Evolutionary conservation across 1,140 invertebrate species (phyloP).

Genomic region (Tetramorium parvispinum): DNA sequence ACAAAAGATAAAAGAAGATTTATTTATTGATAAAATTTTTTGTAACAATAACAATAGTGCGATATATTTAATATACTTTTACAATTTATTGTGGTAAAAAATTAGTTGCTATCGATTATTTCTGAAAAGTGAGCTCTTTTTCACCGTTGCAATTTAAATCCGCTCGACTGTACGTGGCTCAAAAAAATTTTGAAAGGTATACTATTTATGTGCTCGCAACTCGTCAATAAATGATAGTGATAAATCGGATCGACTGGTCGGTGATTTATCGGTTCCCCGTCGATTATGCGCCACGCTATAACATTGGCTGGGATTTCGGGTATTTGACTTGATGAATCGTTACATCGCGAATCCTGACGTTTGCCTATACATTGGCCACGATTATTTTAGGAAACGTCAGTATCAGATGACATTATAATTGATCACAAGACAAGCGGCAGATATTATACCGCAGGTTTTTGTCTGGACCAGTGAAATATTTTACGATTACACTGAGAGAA

Average conservation of each 20-base stretch:
- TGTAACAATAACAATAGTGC: neutral
- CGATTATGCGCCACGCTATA: slow-evolving; percentile 38
- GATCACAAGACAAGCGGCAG: neutral
- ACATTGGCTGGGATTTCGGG: slow-evolving; percentile 50
- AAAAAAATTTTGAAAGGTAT: slow-evolving; percentile 60
- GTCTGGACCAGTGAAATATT: neutral
- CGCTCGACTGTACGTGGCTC: neutral
- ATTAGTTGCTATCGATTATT: neutral
- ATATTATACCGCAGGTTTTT: neutral
- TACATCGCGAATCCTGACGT: slow-evolving; percentile 19
- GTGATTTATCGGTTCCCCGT: slow-evolving; percentile 66
- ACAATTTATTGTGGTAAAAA: neutral
- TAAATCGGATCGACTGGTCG: slow-evolving; percentile 62
- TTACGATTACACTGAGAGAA: neutral
- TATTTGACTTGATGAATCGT: slow-evolving; percentile 69
- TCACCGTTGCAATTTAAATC: neutral
- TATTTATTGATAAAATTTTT: neutral
- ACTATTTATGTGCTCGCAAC: slow-evolving; percentile 29
- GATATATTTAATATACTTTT: neutral
- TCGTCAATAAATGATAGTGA: slow-evolving; percentile 38
- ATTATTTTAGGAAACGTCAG: slow-evolving; percentile 26
- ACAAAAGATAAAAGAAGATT: neutral
- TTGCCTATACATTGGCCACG: neutral
- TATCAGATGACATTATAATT: slow-evolving; percentile 42
- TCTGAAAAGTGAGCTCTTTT: neutral